Percentiles rank a stretch among this genome's conserved stretches.
phyloP scores from a whole-genome alignment of 1,140 invertebrate species.

The Eumaeus atala region DNA sequence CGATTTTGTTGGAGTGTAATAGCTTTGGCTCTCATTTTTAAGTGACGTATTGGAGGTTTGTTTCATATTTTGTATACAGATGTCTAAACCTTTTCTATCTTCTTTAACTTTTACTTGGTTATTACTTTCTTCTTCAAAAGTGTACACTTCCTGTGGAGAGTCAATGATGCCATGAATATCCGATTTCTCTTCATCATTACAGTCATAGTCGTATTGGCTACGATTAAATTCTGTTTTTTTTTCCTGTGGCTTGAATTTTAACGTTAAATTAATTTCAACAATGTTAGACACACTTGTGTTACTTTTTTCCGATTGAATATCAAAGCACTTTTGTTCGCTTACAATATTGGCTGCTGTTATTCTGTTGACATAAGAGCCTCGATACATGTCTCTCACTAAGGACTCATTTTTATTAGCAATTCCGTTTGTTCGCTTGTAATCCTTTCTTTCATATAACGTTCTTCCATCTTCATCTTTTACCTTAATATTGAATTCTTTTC shows the following conservation, averaged over 20 bases:
- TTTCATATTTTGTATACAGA: constrained; percentile 47
- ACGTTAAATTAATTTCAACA: constrained; percentile 48
- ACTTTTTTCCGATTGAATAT: constrained; percentile 26
- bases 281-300: constrained; percentile 35
- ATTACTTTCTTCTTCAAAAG: constrained; percentile 23
- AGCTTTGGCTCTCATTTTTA: constrained; percentile 12
- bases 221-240: constrained; percentile 6
- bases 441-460: constrained; percentile 40
- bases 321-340: constrained; percentile 16
- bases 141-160: constrained; percentile 31
- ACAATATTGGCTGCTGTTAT: constrained; percentile 9
- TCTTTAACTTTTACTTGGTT: constrained; percentile 7
- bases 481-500: constrained; percentile 39
- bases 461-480: constrained; percentile 44
- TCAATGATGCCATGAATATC: constrained; percentile 12
- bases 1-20: constrained; percentile 41
- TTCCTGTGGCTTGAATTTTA: constrained; percentile 43
- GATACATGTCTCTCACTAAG: constrained; percentile 33
- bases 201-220: neutral
- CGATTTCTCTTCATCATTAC: constrained; percentile 16
- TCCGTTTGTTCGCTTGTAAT: constrained; percentile 27
- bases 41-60: constrained; percentile 32
- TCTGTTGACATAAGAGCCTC: constrained; percentile 32
- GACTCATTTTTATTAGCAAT: constrained; percentile 21
- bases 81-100: constrained; percentile 42